Conservation (phyloP, 92 coral and sea anemone species). For the Bergia sp. region DNA sequence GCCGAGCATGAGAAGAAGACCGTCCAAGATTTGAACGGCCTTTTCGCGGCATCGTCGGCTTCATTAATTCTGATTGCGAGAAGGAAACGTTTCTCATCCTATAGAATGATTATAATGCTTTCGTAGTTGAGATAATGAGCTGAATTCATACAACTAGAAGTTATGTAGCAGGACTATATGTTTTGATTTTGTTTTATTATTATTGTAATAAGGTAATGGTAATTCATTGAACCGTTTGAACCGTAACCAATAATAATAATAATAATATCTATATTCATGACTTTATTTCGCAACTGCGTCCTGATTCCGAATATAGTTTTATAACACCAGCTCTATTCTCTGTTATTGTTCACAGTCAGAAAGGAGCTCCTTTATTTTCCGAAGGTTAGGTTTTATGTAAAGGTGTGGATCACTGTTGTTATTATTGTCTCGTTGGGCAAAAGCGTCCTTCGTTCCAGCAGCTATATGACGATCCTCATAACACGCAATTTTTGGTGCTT, state of each 20-base stretch:
- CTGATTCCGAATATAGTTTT: no score
- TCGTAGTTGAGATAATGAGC: not conserved
- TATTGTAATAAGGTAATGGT: not conserved
- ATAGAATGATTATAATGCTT: not conserved
- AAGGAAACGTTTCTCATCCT: not conserved
- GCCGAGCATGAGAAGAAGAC: not conserved
- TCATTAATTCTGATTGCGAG: not conserved
- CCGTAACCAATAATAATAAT: not conserved
- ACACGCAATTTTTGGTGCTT: constrained; percentile 10
- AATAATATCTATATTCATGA: not conserved
- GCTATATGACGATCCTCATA: not conserved
- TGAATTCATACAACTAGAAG: not conserved
- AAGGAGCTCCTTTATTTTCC: no score
- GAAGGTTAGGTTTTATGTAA: no score
- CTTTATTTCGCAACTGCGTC: not conserved
- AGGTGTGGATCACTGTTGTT: no score
- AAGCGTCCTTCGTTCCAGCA: constrained; percentile 1
- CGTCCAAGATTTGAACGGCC: not conserved
- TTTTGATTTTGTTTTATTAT: not conserved
- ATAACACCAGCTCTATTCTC: no score
- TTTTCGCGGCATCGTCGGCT: not conserved
- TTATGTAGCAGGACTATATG: not conserved
- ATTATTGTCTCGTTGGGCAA: constrained; percentile 25
- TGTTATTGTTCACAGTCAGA: no score
- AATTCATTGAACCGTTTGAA: not conserved